These are phyloP conservation scores for Nyctalus aviator DNA, from an alignment of 2,797 vertebrate species.

Conservation along the genomic window DNA sequence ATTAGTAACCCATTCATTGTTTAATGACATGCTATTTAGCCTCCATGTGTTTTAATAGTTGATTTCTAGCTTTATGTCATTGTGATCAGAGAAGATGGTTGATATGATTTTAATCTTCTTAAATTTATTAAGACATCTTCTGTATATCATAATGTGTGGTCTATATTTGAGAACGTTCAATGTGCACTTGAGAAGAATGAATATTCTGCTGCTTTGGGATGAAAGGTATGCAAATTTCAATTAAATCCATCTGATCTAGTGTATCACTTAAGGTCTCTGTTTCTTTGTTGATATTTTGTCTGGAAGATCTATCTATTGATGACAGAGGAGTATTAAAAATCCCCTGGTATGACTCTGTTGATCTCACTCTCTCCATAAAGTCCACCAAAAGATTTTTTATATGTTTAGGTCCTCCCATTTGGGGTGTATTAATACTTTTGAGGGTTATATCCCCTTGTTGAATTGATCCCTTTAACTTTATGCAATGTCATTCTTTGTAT, in stretches of 20 bases:
- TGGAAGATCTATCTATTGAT: background rate
- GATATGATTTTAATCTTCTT: background rate
- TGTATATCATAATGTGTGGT: background rate
- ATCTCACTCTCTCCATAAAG: background rate
- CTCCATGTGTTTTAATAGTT: background rate
- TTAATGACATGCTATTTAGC: too few species aligned
- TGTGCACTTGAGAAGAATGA: background rate
- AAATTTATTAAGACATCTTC: background rate
- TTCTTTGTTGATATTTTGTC: background rate
- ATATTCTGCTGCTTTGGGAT: too few species aligned
- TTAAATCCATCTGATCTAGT: background rate
- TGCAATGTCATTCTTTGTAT: too few species aligned
- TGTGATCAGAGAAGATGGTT: background rate
- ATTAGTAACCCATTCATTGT: too few species aligned
- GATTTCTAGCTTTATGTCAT: background rate
- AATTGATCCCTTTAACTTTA: background rate
- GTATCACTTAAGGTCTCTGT: background rate
- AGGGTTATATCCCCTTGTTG: background rate
- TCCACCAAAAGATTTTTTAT: background rate
- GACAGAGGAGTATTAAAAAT: background rate
- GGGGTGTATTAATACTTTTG: background rate
- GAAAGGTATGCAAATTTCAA: background rate
- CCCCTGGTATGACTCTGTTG: background rate
- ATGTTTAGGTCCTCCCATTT: background rate
- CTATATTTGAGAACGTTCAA: background rate